A percentile compares a stretch with the other conserved stretches of the same genome.
Conservation (phyloP, 1,140 invertebrate species). For the Chrysoperla carnea region DNA sequence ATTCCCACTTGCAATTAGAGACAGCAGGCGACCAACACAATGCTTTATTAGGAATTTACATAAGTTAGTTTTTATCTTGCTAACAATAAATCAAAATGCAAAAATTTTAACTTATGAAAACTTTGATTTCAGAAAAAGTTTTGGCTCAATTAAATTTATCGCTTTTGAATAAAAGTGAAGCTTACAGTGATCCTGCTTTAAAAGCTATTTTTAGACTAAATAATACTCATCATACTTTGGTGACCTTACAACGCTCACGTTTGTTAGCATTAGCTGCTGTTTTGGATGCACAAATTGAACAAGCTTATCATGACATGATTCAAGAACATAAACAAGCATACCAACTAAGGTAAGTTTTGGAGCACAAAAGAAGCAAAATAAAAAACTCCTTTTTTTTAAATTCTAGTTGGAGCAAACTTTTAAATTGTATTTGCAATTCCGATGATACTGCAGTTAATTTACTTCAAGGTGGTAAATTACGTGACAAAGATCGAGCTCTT, state of each 20-base stretch:
- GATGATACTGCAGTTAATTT: conserved; percentile 44
- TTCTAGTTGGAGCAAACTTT: conserved; percentile 64
- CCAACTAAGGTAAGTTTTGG: conserved; percentile 42
- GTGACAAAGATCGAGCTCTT: conserved; percentile 73
- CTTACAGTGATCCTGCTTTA: conserved; percentile 62
- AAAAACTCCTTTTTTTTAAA: conserved; percentile 9
- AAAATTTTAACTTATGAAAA: background rate
- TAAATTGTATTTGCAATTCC: conserved; percentile 46
- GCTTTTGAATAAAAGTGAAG: conserved; percentile 68
- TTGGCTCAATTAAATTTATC: conserved; percentile 69
- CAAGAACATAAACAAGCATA: conserved; percentile 60
- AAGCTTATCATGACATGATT: conserved; percentile 68
- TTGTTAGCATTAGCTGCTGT: conserved; percentile 62
- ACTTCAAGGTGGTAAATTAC: conserved; percentile 44
- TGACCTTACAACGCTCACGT: conserved; percentile 67
- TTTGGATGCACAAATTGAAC: conserved; percentile 68
- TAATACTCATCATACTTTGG: conserved; percentile 86
- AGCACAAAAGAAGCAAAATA: conserved; percentile 2
- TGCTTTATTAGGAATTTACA: conserved; percentile 54
- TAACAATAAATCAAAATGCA: background rate
- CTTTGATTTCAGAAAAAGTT: conserved; percentile 51
- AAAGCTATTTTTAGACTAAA: conserved; percentile 78
- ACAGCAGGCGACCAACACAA: conserved; percentile 31
- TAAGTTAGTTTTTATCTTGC: conserved; percentile 34
- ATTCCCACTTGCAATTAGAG: conserved; percentile 26